phyloP scores from a whole-genome alignment of 2,113 vertebrate genomes.

The Eulemur macaco region DNA sequence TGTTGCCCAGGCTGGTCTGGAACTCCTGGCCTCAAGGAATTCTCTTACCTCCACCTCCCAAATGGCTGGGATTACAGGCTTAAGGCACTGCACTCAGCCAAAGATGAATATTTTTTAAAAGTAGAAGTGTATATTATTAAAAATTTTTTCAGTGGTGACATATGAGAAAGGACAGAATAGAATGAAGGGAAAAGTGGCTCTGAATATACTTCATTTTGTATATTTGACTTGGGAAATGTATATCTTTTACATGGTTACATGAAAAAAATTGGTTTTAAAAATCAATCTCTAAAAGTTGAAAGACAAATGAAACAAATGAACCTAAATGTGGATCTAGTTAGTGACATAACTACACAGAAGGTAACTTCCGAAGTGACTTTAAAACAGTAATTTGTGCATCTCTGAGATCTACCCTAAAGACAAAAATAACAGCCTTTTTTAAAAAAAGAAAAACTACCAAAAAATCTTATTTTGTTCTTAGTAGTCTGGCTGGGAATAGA shows the following conservation, averaged over 20 bases:
- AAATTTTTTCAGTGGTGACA: not conserved
- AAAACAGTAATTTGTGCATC: not conserved
- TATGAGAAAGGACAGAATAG: not conserved
- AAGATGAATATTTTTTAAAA: not conserved
- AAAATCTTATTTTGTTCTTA: not conserved
- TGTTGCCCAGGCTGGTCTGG: no score
- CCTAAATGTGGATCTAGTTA: not conserved
- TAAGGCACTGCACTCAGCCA: no score
- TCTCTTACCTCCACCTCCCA: no score
- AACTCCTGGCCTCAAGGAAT: no score
- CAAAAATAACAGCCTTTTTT: not conserved
- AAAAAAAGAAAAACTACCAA: not conserved
- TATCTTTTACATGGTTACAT: not conserved
- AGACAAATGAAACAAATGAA: not conserved
- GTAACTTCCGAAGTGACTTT: not conserved
- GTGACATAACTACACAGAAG: not conserved
- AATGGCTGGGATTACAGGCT: no score
- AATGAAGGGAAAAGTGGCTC: not conserved
- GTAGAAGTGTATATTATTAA: not conserved
- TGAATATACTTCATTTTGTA: not conserved
- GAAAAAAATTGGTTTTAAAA: not conserved
- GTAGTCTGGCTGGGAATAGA: not conserved
- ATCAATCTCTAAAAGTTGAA: not conserved
- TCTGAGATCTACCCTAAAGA: not conserved
- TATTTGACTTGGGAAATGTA: constrained; percentile 17